Evolutionary conservation across 2,888 invertebrate genomes (phyloP), one percentile per base, ranked within the genome.

Genomic region (Drosophila suboccidentalis): DNA sequence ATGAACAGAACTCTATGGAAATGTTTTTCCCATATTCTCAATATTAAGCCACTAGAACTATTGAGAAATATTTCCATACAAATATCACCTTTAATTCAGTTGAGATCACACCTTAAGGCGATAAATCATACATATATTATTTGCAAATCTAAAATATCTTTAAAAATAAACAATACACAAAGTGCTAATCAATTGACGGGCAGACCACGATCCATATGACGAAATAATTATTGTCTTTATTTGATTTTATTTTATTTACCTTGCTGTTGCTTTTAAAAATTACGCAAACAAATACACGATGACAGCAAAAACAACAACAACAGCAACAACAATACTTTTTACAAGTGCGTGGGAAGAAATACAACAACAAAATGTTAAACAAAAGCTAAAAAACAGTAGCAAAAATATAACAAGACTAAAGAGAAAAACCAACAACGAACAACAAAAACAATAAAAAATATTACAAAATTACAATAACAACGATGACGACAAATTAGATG

Each of bases 401-500:
- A 41, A 53, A 60, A 71, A 58, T 29, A 51, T 43, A 51, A 43
- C 58, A 71, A 73, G 59, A 59, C 47, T 38, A 54, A 44, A 62
- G 51, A 41, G 50, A 62, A 60, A 67, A 78, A 58, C 51, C 55
- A 57, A 51, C 43, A 71, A 62, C 29, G 36, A 53, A 53, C 60
- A 59, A 49, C 9, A 34, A 57, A 29, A 64, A 64, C 15, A 67
- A 60, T 34, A 67, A 68, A 61, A 75, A 77, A 72, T 69, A 82
- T 86, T 85, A 78, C 88, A 73, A 87, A 89, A 89, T 60, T 61
- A 67, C 67, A 74, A 58, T 38, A 79, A 57, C 74, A 74, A 54
- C 59, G 71, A 70, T 69, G 71, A 77, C 82, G 67, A 77, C 87
- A 85, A 85, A 89, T 86, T 86, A 90, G 78, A 88, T 88, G 89